Base-by-base conservation (phyloP, 1,140 invertebrate genomes). In the Drosophila fuyamai region DNA sequence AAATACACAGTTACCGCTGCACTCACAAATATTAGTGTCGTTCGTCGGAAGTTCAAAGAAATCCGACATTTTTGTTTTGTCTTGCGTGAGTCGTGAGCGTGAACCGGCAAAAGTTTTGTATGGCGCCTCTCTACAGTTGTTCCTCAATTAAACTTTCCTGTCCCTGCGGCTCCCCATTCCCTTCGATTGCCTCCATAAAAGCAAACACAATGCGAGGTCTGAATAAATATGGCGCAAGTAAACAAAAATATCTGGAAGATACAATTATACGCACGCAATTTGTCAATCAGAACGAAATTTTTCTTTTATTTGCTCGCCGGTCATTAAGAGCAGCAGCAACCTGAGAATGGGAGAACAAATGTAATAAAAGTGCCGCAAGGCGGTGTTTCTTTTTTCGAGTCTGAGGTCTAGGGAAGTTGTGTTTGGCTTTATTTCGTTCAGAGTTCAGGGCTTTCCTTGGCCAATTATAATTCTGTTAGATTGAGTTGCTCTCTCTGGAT, bases 221-320 rank as follows among this genome's bases (percentile, higher is more conserved):
- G 32, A 51, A 62, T 51, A 76, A 74, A 78, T 67, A 78, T 82
- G 79, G 83, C 83, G 76, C 79, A 86, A 86, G 83, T 83, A 89
- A 84, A 89, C 77, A 84, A 77, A 76, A 76, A 79, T 73, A 90
- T 90, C 85, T 85, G 86, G 70, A 90, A 90, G 85, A 90, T 88
- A 90, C 90, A 91, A 91, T 91, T 91, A 91, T 90, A 88, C 90
- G 90, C 90, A 92, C 90, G 90, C 90, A 79, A 92, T 92, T 83
- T 86, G 90, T 92, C 90, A 90, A 92, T 92, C 90, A 92, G 79
- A 91, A 80, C 86, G 76, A 86, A 79, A 90, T 91, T 91, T 91
- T 89, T 89, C 84, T 89, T 89, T 89, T 89, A 89, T 89, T 89
- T 89, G 84, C 81, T 84, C 77, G 79, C 60, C 76, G 68, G 81